Conservation (phyloP, 2,113 vertebrate genomes). For the Microcebus griseorufus region DNA sequence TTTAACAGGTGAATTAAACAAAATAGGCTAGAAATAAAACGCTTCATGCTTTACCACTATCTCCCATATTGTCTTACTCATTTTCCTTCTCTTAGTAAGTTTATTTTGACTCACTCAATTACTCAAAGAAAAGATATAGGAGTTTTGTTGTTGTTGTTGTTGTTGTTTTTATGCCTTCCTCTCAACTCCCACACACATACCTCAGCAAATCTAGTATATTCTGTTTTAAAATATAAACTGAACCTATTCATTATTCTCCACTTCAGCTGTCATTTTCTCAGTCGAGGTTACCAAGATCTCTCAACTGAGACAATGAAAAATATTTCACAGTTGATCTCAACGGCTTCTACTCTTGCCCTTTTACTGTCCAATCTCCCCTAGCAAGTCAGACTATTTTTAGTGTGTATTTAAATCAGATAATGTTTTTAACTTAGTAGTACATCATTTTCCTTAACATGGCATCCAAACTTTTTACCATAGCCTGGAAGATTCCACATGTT, state of each 20-base stretch:
- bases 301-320: background rate
- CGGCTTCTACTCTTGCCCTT: background rate
- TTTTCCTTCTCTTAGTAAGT: background rate
- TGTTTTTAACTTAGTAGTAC: background rate
- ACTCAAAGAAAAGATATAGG: background rate
- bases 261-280: background rate
- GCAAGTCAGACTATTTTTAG: background rate
- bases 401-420: background rate
- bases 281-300: background rate
- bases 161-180: background rate
- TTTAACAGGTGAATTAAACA: background rate
- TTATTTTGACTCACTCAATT: background rate
- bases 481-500: background rate
- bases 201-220: background rate
- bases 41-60: too few relatives aligned
- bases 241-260: background rate
- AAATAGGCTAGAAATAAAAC: background rate
- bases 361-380: background rate
- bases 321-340: background rate
- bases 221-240: background rate
- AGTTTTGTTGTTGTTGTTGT: too few relatives aligned
- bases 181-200: background rate
- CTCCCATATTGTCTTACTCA: background rate
- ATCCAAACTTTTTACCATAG: background rate
- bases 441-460: background rate